Evolutionary conservation across 2,113 vertebrate genomes (phyloP).

Genomic region (Jaculus jaculus): DNA sequence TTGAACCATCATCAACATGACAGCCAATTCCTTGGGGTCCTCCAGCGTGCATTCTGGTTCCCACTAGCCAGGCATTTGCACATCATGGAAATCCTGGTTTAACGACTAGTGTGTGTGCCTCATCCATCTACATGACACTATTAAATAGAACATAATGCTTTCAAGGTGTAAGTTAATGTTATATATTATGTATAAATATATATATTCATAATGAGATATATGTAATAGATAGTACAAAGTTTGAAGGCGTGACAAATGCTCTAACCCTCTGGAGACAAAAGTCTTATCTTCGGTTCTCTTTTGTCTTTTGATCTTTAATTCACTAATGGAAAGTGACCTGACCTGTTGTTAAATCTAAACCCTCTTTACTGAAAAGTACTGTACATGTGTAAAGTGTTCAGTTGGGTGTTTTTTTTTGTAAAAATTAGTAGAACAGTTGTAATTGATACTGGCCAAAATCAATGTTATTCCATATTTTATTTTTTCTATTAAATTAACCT

Average conservation of each 20-base stretch:
- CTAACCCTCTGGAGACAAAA: conserved; percentile 86
- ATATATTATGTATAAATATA: conserved; percentile 88
- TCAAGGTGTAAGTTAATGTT: conserved; percentile 89
- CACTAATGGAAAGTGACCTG: conserved; percentile 76
- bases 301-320: conserved; percentile 81
- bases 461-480: conserved; percentile 90
- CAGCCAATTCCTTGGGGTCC: conserved; percentile 48
- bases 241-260: conserved; percentile 86
- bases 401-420: conserved; percentile 88
- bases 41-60: conserved; percentile 67
- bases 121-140: conserved; percentile 83
- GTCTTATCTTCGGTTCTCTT: conserved; percentile 84
- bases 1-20: conserved; percentile 38
- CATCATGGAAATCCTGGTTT: conserved; percentile 78
- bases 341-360: conserved; percentile 86
- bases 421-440: conserved; percentile 90
- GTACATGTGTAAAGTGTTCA: conserved; percentile 92
- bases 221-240: conserved; percentile 89
- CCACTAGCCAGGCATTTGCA: conserved; percentile 63
- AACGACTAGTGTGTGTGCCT: conserved; percentile 84
- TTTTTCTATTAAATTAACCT: conserved; percentile 92
- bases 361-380: conserved; percentile 89
- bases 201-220: conserved; percentile 89
- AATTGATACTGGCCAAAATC: conserved; percentile 90
- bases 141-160: conserved; percentile 89